A percentile compares a stretch with the other conserved stretches of the same genome.
Evolutionary conservation across 2,113 vertebrate species (phyloP).

Genomic region (Thomomys bottae): DNA sequence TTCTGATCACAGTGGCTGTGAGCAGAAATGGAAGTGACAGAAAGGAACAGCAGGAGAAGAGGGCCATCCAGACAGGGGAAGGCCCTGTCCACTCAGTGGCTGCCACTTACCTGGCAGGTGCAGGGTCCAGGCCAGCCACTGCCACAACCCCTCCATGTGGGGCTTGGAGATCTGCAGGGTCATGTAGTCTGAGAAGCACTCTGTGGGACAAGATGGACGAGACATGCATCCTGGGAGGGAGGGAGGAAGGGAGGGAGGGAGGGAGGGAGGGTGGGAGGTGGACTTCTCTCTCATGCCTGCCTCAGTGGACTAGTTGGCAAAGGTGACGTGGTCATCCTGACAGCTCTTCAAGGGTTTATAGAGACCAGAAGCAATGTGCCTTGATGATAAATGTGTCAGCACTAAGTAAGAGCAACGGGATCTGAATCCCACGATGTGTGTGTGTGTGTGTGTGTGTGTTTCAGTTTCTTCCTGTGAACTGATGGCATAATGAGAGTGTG

Average conservation of each 20-base stretch:
- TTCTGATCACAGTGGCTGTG: not conserved
- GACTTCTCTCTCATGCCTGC: not conserved
- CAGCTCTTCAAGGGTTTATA: not conserved
- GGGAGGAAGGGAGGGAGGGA: not conserved
- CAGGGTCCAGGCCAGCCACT: constrained; percentile 1
- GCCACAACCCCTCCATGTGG: not conserved
- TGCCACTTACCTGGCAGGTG: not conserved
- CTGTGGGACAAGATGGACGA: not conserved
- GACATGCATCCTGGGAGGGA: not conserved
- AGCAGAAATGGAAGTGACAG: not conserved
- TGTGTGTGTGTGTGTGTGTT: not conserved
- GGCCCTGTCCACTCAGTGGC: not conserved
- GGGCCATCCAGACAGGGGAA: not conserved
- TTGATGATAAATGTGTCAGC: not conserved
- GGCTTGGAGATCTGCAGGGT: not conserved
- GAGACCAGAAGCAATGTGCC: not conserved
- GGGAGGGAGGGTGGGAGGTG: too few species aligned
- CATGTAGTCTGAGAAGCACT: constrained; percentile 56
- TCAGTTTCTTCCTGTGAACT: not conserved
- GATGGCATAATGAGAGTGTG: not conserved
- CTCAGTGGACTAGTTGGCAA: not conserved
- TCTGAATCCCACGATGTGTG: not conserved
- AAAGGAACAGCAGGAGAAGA: not conserved
- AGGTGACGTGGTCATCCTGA: not conserved
- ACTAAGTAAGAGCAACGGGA: not conserved